A percentile compares a stretch with the other conserved stretches of the same genome.
Conservation (phyloP, 2,888 invertebrate species). For the Reticulitermes lucifugus region DNA sequence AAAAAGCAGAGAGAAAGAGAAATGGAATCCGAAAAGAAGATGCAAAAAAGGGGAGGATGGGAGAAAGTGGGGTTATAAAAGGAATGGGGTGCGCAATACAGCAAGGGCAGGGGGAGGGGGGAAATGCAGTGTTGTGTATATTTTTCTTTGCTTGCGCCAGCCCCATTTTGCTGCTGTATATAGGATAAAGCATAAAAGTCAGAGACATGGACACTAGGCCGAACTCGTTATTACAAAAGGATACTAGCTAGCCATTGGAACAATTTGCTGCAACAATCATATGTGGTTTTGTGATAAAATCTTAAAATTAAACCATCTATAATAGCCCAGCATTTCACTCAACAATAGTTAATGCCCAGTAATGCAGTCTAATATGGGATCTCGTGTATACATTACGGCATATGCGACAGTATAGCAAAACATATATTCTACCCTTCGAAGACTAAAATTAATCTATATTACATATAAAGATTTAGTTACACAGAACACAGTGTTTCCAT, state of each 20-base stretch:
- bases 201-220: no score
- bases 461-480: no score
- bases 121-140: conserved; percentile 24
- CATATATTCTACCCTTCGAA: no score
- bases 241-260: not conserved
- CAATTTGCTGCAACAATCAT: not conserved
- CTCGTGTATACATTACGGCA: no score
- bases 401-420: no score
- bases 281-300: no score
- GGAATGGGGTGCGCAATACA: conserved; percentile 35
- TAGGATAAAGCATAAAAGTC: not conserved
- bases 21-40: conserved; percentile 35
- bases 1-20: not conserved
- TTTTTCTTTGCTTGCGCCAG: conserved; percentile 20
- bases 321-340: no score
- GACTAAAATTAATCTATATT: no score
- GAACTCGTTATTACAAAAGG: not conserved
- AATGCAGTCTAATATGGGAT: no score
- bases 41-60: conserved; percentile 9
- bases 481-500: no score
- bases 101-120: not conserved
- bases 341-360: no score
- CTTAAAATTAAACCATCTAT: no score
- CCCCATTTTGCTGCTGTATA: not conserved
- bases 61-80: conserved; percentile 5